Evolutionary conservation across 1,140 invertebrate genomes (phyloP).

Genomic region (Aphelinus atriplicis): DNA sequence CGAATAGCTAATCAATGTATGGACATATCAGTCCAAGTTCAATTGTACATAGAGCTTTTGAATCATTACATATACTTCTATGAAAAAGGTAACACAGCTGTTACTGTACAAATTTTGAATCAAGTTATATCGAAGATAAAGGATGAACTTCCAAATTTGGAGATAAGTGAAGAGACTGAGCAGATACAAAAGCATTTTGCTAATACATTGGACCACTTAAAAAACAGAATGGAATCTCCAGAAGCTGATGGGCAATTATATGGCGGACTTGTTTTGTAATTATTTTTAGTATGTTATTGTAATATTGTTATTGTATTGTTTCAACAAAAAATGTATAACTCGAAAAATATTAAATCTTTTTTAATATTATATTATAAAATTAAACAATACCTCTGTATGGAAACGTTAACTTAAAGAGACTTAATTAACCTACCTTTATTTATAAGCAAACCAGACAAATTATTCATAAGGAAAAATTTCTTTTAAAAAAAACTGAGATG

Average conservation of each 20-base stretch:
- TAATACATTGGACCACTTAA: slow-evolving; percentile 85
- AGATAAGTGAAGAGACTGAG: slow-evolving; percentile 93
- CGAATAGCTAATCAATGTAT: slow-evolving; percentile 97
- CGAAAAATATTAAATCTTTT: slow-evolving; percentile 6
- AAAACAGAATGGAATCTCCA: slow-evolving; percentile 59
- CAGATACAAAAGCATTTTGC: slow-evolving; percentile 95
- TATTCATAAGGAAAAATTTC: no score
- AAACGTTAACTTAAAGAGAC: no score
- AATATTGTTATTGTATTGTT: slow-evolving; percentile 28
- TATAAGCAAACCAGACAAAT: no score
- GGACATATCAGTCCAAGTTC: slow-evolving; percentile 96
- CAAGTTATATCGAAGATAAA: slow-evolving; percentile 92
- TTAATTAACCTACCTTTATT: no score
- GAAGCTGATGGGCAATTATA: slow-evolving; percentile 72
- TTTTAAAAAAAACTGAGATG: no score
- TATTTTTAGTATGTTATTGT: slow-evolving; percentile 3
- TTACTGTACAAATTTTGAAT: slow-evolving; percentile 78
- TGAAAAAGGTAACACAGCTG: slow-evolving; percentile 87
- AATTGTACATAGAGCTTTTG: slow-evolving; percentile 93
- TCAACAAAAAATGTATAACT: slow-evolving; percentile 9
- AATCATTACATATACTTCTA: slow-evolving; percentile 96
- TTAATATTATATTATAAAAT: no score
- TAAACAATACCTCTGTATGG: no score
- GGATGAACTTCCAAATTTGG: slow-evolving; percentile 91
- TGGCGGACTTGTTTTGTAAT: slow-evolving; percentile 69